phyloP scores from a whole-genome alignment of 2,888 invertebrate species.

The Erannis defoliaria region DNA sequence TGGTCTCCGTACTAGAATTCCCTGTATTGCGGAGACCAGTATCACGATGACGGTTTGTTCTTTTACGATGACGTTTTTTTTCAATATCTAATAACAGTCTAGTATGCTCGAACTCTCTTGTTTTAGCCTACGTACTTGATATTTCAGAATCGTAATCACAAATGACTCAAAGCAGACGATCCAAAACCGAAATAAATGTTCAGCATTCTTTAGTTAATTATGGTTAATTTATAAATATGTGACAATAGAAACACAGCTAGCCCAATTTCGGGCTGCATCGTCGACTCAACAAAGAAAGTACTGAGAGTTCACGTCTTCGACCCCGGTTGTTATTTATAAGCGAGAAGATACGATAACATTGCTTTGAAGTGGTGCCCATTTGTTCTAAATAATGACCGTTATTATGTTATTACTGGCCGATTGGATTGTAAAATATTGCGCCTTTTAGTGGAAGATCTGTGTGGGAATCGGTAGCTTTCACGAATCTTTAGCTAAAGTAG shows the following conservation, averaged over 20 bases:
- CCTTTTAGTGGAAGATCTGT: slow-evolving; percentile 30
- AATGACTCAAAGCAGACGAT: too few species aligned
- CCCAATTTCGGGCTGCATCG: background rate
- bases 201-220: too few species aligned
- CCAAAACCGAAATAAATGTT: too few species aligned
- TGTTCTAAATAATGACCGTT: slow-evolving; percentile 45
- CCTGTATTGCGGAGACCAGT: too few species aligned
- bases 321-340: slow-evolving; percentile 46
- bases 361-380: slow-evolving; percentile 46
- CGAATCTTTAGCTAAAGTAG: background rate
- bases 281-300: slow-evolving; percentile 30
- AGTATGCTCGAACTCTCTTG: too few species aligned
- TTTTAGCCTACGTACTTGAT: too few species aligned
- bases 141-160: too few species aligned
- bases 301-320: slow-evolving; percentile 35
- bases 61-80: too few species aligned
- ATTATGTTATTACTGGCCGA: slow-evolving; percentile 42
- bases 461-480: slow-evolving; percentile 20
- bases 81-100: too few species aligned
- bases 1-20: too few species aligned
- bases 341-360: slow-evolving; percentile 40
- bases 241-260: background rate
- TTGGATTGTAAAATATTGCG: slow-evolving; percentile 33
- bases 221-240: too few species aligned
- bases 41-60: too few species aligned